A percentile compares a stretch with the other conserved stretches of the same genome.
phyloP scores from a whole-genome alignment of 2,797 vertebrate species.

The Denticeps clupeoides region DNA sequence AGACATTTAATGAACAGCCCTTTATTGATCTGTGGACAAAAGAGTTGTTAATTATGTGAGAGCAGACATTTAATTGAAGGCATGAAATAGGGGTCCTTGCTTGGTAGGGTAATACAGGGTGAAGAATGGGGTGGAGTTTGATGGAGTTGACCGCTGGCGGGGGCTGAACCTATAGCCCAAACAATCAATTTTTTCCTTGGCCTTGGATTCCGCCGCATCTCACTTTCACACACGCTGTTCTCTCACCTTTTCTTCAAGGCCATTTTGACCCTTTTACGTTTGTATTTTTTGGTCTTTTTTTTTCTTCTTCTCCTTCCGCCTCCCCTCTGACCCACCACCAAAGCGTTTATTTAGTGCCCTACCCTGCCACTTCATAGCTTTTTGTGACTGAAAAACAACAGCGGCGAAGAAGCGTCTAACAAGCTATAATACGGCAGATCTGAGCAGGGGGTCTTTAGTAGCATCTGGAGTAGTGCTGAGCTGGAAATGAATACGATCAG shows the following conservation, averaged over 20 bases:
- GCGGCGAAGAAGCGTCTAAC: constrained; percentile 17
- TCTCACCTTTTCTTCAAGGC: not conserved
- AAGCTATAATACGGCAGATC: constrained; percentile 13
- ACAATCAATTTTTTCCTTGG: not conserved
- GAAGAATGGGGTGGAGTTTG: constrained; percentile 46
- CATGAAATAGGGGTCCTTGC: constrained; percentile 45
- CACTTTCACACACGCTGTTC: too few species aligned
- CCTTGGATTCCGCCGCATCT: constrained; percentile 11
- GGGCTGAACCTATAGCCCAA: constrained; percentile 33
- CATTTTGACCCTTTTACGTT: not conserved
- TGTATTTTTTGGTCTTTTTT: constrained; percentile 11
- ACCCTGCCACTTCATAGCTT: constrained; percentile 15
- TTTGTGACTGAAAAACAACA: too few species aligned
- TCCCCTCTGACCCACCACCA: too few species aligned
- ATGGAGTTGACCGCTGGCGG: constrained; percentile 42
- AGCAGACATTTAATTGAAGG: constrained; percentile 58
- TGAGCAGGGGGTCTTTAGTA: constrained; percentile 9
- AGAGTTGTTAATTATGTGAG: constrained; percentile 64
- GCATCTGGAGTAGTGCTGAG: constrained; percentile 8
- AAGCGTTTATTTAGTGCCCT: constrained; percentile 10
- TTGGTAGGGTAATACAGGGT: constrained; percentile 40
- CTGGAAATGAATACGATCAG: constrained; percentile 10
- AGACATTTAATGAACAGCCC: constrained; percentile 60
- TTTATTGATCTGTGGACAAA: constrained; percentile 67
- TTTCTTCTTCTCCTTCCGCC: not conserved